Conservation (phyloP, 2,113 vertebrate species). For the Galeopterus variegatus region DNA sequence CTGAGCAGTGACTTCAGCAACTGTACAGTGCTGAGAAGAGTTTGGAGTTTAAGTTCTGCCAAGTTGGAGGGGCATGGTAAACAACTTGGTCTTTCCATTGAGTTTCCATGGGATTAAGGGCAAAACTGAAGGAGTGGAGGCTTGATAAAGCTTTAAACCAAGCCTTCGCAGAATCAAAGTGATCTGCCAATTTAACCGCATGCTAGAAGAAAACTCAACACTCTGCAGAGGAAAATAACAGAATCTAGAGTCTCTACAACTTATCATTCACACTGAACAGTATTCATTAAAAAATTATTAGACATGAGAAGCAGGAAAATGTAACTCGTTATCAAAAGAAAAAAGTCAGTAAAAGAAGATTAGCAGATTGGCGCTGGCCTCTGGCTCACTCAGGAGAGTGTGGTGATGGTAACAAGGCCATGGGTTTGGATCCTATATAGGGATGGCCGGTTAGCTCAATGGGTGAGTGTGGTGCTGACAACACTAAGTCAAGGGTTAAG, state of each 20-base stretch:
- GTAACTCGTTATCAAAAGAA: background rate
- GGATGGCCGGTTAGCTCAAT: too few relatives aligned
- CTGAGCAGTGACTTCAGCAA: background rate
- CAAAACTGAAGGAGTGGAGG: background rate
- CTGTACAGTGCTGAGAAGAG: background rate
- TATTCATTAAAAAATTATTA: background rate
- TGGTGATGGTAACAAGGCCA: too few relatives aligned
- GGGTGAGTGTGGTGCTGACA: too few relatives aligned
- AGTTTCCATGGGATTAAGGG: background rate
- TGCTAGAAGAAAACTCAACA: background rate
- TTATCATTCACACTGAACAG: background rate
- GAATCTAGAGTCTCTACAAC: background rate
- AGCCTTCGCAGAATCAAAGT: background rate
- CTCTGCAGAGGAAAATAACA: background rate
- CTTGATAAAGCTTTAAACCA: slow-evolving; percentile 11
- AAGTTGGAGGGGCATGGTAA: background rate
- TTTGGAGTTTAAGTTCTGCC: slow-evolving; percentile 5
- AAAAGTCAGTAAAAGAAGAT: background rate
- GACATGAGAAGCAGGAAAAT: background rate
- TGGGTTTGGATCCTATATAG: too few relatives aligned
- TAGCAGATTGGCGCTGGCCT: background rate
- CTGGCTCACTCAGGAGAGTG: too few relatives aligned
- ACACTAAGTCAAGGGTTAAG: too few relatives aligned
- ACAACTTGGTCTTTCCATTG: background rate
- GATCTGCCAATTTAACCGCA: background rate